Evolutionary conservation across 2,113 vertebrate species (phyloP).

Genomic region (Pedionomus torquatus): DNA sequence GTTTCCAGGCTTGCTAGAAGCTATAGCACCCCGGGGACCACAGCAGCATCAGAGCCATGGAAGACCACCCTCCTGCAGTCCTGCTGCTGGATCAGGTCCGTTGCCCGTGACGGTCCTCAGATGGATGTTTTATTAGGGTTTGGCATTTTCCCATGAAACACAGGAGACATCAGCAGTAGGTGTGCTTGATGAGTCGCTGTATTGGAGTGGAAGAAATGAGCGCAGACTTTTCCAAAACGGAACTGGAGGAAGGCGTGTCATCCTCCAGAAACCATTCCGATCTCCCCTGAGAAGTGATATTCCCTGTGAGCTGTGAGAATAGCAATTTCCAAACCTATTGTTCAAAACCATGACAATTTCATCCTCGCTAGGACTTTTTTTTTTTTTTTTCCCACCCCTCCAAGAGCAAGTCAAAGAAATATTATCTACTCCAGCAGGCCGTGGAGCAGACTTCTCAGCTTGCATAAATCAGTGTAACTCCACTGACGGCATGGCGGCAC

Average conservation of each 20-base stretch:
- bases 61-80: neutral
- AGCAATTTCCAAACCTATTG: neutral
- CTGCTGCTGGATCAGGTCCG: neutral
- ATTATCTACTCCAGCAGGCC: neutral
- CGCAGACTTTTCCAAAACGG: neutral
- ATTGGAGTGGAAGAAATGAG: neutral
- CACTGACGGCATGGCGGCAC: accelerated
- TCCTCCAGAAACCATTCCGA: neutral
- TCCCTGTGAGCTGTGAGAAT: neutral
- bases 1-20: neutral
- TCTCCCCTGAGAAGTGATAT: neutral
- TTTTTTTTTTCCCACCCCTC: neutral
- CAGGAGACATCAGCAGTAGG: neutral
- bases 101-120: accelerated
- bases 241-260: neutral
- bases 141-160: neutral
- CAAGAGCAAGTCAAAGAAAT: neutral
- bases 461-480: neutral
- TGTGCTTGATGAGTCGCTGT: neutral
- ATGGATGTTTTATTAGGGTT: neutral
- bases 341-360: neutral
- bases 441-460: neutral
- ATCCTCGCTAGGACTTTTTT: neutral
- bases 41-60: accelerated
- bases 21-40: neutral